A percentile compares a stretch with the other conserved stretches of the same genome.
Evolutionary conservation across 1,140 invertebrate genomes (phyloP).

Genomic region (Heliothis subflexa): DNA sequence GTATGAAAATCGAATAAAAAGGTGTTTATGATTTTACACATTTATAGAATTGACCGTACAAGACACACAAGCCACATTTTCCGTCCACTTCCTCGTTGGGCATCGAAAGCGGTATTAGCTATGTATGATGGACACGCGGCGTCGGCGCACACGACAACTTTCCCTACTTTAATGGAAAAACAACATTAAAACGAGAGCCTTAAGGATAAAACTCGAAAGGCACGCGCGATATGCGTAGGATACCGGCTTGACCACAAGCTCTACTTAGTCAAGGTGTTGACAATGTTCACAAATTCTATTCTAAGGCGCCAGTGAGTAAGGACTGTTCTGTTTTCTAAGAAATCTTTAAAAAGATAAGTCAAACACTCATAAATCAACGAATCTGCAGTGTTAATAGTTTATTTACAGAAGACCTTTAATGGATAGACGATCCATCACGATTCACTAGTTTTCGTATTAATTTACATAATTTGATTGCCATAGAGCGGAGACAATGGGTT

Average conservation of each 20-base stretch:
- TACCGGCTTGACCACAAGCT: constrained; percentile 57
- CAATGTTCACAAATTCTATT: constrained; percentile 47
- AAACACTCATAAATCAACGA: background rate
- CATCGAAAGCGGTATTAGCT: constrained; percentile 80
- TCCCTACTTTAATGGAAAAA: constrained; percentile 80
- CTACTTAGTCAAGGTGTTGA: constrained; percentile 51
- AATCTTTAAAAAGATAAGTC: background rate
- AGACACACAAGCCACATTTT: constrained; percentile 48
- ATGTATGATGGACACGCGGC: constrained; percentile 74
- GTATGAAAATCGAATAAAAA: background rate
- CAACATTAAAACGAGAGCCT: constrained; percentile 68
- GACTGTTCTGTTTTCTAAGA: constrained; percentile 14
- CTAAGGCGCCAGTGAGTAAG: background rate
- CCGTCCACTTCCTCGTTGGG: constrained; percentile 71
- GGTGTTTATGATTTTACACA: constrained; percentile 5
- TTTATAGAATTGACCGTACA: constrained; percentile 41
- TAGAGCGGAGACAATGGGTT: constrained; percentile 39
- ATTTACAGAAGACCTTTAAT: constrained; percentile 10
- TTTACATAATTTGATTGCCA: constrained; percentile 53
- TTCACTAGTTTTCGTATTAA: constrained; percentile 56
- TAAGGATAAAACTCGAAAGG: constrained; percentile 71
- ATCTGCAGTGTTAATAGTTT: constrained; percentile 9
- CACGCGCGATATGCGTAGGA: constrained; percentile 53
- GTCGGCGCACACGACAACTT: constrained; percentile 72
- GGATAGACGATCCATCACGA: constrained; percentile 52